Conservation (phyloP, 2,113 vertebrate genomes). For the Sander lucioperca region DNA sequence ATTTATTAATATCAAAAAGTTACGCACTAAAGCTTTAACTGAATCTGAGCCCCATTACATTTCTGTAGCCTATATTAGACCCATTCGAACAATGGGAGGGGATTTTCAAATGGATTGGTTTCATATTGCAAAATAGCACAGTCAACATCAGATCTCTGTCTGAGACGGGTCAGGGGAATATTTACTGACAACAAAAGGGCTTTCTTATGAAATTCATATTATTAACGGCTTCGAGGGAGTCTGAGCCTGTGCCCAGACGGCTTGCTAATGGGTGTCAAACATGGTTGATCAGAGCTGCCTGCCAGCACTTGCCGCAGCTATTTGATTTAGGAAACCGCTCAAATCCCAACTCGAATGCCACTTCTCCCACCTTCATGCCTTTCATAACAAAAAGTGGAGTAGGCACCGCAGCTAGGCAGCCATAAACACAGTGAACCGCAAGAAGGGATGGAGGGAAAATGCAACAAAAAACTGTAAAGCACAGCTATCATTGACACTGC, state of each 20-base stretch:
- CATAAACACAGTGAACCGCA: constrained; percentile 19
- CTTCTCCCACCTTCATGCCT: constrained; percentile 34
- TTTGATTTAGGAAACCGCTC: constrained; percentile 46
- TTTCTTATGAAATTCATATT: constrained; percentile 39
- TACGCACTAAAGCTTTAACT: not conserved
- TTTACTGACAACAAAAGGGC: constrained; percentile 26
- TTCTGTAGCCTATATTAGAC: constrained; percentile 8
- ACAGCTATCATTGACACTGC: not conserved
- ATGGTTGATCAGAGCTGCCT: constrained; percentile 25
- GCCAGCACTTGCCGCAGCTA: constrained; percentile 40
- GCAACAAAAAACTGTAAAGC: constrained; percentile 15
- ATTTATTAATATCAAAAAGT: no score
- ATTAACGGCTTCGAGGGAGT: constrained; percentile 5
- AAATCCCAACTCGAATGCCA: constrained; percentile 28
- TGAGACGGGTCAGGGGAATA: constrained; percentile 13
- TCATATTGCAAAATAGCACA: not conserved
- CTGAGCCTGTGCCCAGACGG: constrained; percentile 3
- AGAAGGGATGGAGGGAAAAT: not conserved
- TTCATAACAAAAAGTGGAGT: constrained; percentile 21
- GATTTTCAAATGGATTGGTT: constrained; percentile 26
- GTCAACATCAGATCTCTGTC: constrained; percentile 6
- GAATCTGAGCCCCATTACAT: not conserved
- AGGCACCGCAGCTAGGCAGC: constrained; percentile 24
- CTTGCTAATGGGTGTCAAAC: constrained; percentile 32
- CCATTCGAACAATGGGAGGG: constrained; percentile 12